Evolutionary conservation across 2,888 invertebrate genomes (phyloP).

Genomic region (Polyommatus iphigenia): DNA sequence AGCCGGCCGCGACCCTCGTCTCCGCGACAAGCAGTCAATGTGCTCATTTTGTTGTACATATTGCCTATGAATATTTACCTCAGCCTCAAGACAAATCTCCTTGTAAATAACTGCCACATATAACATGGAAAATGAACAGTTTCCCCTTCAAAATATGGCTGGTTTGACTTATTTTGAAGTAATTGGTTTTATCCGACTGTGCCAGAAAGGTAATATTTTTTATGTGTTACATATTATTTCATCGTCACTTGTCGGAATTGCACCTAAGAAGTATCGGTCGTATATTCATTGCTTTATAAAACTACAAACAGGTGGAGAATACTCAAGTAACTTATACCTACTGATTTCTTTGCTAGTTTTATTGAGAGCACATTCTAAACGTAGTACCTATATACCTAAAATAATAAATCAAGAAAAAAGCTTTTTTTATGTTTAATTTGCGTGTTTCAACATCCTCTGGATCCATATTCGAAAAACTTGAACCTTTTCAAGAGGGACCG

Average conservation of each 20-base stretch:
- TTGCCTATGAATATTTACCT: conserved; percentile 50
- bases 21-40: conserved; percentile 62
- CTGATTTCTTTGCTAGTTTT: neutral
- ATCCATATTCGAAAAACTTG: conserved; percentile 41
- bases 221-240: too few species aligned
- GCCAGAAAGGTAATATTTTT: too few species aligned
- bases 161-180: too few species aligned
- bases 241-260: too few species aligned
- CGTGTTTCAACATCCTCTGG: conserved; percentile 32
- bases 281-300: too few species aligned
- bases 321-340: too few species aligned
- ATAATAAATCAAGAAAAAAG: conserved; percentile 32
- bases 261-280: too few species aligned
- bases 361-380: neutral
- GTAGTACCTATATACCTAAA: neutral
- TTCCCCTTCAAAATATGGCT: neutral
- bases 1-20: conserved; percentile 63
- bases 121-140: neutral
- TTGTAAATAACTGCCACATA: neutral
- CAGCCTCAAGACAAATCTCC: conserved; percentile 10
- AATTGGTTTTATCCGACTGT: too few species aligned
- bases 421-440: conserved; percentile 30
- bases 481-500: conserved; percentile 45
- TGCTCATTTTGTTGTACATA: conserved; percentile 63
- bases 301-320: too few species aligned